Conservation (phyloP, 2,797 vertebrate genomes). For the Channa striata region DNA sequence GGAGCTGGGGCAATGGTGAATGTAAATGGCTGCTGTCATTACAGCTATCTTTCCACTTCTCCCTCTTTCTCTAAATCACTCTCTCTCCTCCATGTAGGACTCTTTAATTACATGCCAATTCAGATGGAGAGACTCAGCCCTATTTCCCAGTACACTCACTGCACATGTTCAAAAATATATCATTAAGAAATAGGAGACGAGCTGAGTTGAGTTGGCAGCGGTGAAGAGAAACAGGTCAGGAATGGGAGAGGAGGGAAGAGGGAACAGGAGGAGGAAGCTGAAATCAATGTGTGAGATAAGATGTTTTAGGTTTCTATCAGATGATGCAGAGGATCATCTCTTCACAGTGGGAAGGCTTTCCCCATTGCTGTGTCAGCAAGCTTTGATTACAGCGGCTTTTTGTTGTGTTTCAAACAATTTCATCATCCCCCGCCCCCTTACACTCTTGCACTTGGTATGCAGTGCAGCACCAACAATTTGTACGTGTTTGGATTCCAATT, state of each 20-base stretch:
- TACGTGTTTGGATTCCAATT: conserved; percentile 89
- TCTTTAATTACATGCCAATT: conserved; percentile 81
- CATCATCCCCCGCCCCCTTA: conserved; percentile 77
- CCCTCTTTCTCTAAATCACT: conserved; percentile 13
- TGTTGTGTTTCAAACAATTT: conserved; percentile 88
- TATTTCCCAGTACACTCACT: conserved; percentile 44
- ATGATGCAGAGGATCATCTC: conserved; percentile 80
- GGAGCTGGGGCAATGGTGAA: conserved; percentile 50
- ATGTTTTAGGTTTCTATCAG: conserved; percentile 81
- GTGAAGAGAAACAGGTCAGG: conserved; percentile 38
- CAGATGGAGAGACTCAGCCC: conserved; percentile 56
- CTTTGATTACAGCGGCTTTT: conserved; percentile 80
- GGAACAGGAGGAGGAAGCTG: conserved; percentile 47
- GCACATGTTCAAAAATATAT: conserved; percentile 51
- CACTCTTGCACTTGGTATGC: conserved; percentile 80
- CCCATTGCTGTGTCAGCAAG: conserved; percentile 84
- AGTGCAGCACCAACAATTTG: conserved; percentile 83
- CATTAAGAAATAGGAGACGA: conserved; percentile 50
- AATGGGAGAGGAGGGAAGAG: conserved; percentile 21
- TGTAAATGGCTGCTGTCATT: conserved; percentile 69
- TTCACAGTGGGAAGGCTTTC: conserved; percentile 73
- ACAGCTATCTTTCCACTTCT: conserved; percentile 4
- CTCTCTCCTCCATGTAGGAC: conserved; percentile 39
- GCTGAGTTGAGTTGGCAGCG: conserved; percentile 20
- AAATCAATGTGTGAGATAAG: conserved; percentile 72